Conservation (phyloP, 2,888 invertebrate genomes). For the Hesperia comma region DNA sequence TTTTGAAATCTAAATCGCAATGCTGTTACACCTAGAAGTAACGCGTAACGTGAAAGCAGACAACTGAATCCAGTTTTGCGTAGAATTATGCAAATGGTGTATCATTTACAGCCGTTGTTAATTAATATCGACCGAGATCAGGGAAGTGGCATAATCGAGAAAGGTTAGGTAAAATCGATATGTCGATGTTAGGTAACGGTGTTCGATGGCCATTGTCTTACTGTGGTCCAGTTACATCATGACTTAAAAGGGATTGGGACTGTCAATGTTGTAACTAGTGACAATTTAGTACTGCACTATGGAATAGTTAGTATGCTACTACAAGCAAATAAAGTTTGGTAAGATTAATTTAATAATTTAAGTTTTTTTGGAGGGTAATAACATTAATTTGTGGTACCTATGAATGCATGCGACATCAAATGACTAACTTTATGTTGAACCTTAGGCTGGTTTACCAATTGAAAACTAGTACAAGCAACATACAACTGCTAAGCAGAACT, state of each 20-base stretch:
- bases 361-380: too few species aligned
- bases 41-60: slow-evolving; percentile 28
- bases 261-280: not conserved
- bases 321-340: too few species aligned
- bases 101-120: slow-evolving; percentile 29
- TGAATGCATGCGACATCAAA: too few species aligned
- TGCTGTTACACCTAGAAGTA: not conserved
- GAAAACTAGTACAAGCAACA: too few species aligned
- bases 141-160: slow-evolving; percentile 20
- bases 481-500: too few species aligned
- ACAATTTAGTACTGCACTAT: not conserved
- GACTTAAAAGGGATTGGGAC: slow-evolving; percentile 5
- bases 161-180: slow-evolving; percentile 24
- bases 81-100: slow-evolving; percentile 31
- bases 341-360: too few species aligned
- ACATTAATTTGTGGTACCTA: too few species aligned
- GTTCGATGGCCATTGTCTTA: slow-evolving; percentile 15
- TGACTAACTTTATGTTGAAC: too few species aligned
- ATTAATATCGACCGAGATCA: slow-evolving; percentile 25
- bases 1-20: not conserved
- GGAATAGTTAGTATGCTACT: too few species aligned
- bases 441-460: too few species aligned
- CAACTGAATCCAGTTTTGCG: slow-evolving; percentile 19
- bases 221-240: slow-evolving; percentile 16
- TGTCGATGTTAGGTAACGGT: slow-evolving; percentile 13